Evolutionary conservation across 2,113 vertebrate genomes (phyloP).

Genomic region (Brachyhypopomus occidentalis): DNA sequence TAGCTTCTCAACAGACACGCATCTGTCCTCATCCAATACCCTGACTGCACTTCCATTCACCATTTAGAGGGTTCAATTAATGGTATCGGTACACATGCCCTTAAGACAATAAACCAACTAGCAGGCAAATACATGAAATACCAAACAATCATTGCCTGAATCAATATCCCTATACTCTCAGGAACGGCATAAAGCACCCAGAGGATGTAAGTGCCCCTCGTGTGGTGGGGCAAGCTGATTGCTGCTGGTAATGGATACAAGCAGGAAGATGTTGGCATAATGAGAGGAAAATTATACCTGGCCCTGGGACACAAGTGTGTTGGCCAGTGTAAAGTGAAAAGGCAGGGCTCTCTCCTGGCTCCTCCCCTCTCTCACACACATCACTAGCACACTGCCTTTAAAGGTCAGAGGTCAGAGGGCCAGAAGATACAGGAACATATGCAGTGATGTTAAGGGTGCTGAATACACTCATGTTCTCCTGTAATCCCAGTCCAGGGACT

Average conservation of each 20-base stretch:
- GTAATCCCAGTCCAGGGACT: not conserved
- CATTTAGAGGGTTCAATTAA: slow-evolving; percentile 58
- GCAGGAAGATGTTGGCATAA: slow-evolving; percentile 33
- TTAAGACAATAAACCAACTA: slow-evolving; percentile 37
- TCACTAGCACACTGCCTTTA: not conserved
- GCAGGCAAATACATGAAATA: slow-evolving; percentile 29
- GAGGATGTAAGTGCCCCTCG: slow-evolving; percentile 8
- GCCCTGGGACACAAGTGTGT: not conserved
- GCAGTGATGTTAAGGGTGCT: not conserved
- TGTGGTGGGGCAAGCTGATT: slow-evolving; percentile 36
- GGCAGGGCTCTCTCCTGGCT: not conserved
- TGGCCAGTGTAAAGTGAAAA: slow-evolving; percentile 3
- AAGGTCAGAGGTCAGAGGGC: not conserved
- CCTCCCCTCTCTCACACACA: not conserved
- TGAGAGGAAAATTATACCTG: not conserved
- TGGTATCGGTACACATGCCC: slow-evolving; percentile 42
- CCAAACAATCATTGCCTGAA: slow-evolving; percentile 42
- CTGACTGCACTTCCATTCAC: slow-evolving; percentile 37
- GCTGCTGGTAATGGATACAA: slow-evolving; percentile 27
- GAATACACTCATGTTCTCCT: not conserved
- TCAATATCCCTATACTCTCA: slow-evolving; percentile 48
- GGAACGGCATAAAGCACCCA: slow-evolving; percentile 44
- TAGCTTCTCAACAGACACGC: not conserved
- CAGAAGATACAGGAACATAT: not conserved
- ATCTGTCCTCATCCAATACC: slow-evolving; percentile 44